Evolutionary conservation across 2,888 invertebrate species (phyloP).

Genomic region (Limnephilus lunatus): DNA sequence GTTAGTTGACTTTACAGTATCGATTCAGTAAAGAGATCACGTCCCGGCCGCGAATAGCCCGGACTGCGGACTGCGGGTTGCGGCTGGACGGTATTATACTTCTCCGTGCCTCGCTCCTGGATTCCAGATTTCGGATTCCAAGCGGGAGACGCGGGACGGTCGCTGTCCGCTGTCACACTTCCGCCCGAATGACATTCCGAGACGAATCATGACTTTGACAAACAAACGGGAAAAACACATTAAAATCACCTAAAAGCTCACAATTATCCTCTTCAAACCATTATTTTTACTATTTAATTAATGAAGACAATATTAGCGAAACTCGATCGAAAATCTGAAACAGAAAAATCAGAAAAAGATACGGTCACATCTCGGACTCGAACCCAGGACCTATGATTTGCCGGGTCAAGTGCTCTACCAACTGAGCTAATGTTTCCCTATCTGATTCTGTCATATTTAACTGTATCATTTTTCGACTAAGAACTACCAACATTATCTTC

Average conservation of each 20-base stretch:
- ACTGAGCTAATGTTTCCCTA: too few species aligned
- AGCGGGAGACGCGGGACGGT: not conserved
- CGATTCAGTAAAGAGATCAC: constrained; percentile 26
- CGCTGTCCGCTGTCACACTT: constrained; percentile 9
- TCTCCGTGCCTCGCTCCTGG: not conserved
- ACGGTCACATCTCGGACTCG: too few species aligned
- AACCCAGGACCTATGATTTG: too few species aligned
- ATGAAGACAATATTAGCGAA: too few species aligned
- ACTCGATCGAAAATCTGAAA: too few species aligned
- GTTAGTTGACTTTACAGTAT: not conserved
- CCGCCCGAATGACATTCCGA: constrained; percentile 29
- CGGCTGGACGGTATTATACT: not conserved
- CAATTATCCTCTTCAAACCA: not conserved
- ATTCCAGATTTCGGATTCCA: not conserved
- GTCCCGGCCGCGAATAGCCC: constrained; percentile 33
- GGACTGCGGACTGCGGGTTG: not conserved
- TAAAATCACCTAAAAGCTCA: not conserved
- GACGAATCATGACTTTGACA: not conserved
- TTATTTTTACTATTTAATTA: too few species aligned
- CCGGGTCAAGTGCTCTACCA: too few species aligned
- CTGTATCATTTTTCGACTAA: too few species aligned
- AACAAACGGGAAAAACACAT: not conserved
- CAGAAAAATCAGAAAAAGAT: too few species aligned
- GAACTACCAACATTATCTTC: too few species aligned
- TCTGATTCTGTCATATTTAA: too few species aligned